phyloP scores from a whole-genome alignment of 2,888 invertebrate genomes.

The Sussaba pulchella region DNA sequence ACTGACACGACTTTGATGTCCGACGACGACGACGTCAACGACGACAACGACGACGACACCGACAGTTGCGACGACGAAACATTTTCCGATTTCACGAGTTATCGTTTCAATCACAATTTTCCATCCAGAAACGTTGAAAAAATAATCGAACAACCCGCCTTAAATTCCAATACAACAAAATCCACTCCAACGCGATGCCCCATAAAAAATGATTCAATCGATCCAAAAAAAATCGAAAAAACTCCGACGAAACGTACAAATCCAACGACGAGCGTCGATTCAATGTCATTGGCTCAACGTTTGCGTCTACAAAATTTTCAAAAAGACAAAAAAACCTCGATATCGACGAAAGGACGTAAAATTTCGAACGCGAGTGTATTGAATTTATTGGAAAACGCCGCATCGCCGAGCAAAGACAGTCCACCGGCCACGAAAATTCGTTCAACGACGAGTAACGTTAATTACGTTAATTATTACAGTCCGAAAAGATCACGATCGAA shows the following conservation, averaged over 20 bases:
- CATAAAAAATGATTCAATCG: constrained; percentile 6
- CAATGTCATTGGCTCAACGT: constrained; percentile 45
- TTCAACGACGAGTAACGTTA: not conserved
- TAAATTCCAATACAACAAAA: not conserved
- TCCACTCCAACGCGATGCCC: constrained; percentile 10
- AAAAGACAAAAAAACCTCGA: constrained; percentile 23
- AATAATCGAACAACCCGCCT: not conserved
- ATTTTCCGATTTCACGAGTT: constrained; percentile 69
- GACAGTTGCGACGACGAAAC: constrained; percentile 76
- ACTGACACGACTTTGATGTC: constrained; percentile 72
- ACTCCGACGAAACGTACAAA: constrained; percentile 45
- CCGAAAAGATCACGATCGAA: constrained; percentile 79
- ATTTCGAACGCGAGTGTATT: constrained; percentile 65
- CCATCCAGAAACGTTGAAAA: not conserved
- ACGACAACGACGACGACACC: constrained; percentile 76
- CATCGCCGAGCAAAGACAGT: constrained; percentile 81
- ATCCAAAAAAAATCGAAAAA: constrained; percentile 3
- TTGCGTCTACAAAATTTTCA: constrained; percentile 64
- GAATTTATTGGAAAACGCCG: constrained; percentile 78
- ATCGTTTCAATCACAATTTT: constrained; percentile 22
- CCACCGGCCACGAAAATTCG: constrained; percentile 77
- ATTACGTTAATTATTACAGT: constrained; percentile 73
- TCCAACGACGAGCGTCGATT: constrained; percentile 39
- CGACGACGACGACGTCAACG: constrained; percentile 74
- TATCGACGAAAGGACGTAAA: constrained; percentile 52